phyloP scores from a whole-genome alignment of 2,888 invertebrate genomes.

The Dione vanillae region DNA sequence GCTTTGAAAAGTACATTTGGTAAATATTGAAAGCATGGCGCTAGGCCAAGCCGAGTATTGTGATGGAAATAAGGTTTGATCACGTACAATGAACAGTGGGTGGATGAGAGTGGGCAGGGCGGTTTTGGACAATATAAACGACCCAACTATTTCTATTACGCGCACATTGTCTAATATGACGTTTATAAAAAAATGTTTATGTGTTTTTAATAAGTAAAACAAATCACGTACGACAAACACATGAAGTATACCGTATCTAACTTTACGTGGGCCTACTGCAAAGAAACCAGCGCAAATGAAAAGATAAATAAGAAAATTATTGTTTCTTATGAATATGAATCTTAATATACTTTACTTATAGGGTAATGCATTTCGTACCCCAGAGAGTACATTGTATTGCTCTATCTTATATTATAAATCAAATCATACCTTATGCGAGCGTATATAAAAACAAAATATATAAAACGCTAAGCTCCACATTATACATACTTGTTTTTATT shows the following conservation, averaged over 20 bases:
- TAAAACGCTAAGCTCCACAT: constrained; percentile 17
- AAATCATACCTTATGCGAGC: not conserved
- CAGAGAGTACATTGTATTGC: not conserved
- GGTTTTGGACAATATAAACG: constrained; percentile 67
- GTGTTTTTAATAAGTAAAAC: not conserved
- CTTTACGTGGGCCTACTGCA: not conserved
- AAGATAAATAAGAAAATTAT: not conserved
- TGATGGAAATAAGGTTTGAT: constrained; percentile 80
- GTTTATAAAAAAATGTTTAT: constrained; percentile 24
- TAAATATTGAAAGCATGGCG: constrained; percentile 47
- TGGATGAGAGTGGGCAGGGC: constrained; percentile 69
- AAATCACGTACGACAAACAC: too few species aligned
- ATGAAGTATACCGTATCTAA: not conserved
- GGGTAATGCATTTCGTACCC: not conserved
- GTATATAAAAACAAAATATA: not conserved
- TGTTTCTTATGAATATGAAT: constrained; percentile 10
- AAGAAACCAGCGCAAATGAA: not conserved
- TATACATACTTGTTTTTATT: constrained; percentile 24
- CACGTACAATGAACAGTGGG: constrained; percentile 75
- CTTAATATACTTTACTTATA: constrained; percentile 4
- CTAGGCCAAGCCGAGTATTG: constrained; percentile 74
- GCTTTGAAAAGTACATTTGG: constrained; percentile 41
- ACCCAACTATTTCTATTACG: constrained; percentile 48
- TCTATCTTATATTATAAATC: constrained; percentile 16
- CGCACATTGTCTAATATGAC: constrained; percentile 23